Conservation (phyloP, 2,113 vertebrate species). For the Myiozetetes cayanensis region DNA sequence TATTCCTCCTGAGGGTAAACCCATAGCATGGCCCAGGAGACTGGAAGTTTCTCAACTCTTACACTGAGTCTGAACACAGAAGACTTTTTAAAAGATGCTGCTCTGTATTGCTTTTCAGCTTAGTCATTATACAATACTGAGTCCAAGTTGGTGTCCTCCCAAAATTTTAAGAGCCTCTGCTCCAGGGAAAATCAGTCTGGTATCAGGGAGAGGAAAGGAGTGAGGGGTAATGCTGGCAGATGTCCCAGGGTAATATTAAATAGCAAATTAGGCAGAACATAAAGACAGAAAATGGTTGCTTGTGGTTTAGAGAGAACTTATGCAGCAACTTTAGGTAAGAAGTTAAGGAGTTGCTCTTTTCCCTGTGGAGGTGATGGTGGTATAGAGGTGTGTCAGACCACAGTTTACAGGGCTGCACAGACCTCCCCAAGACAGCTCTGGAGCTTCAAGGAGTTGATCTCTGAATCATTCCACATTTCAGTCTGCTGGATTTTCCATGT, state of each 20-base stretch:
- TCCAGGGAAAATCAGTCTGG: neutral
- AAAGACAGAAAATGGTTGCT: neutral
- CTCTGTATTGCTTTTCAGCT: neutral
- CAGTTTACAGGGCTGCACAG: neutral
- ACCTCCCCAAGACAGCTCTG: neutral
- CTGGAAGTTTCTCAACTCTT: neutral
- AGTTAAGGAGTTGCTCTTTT: neutral
- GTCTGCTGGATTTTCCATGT: neutral
- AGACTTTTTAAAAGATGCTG: neutral
- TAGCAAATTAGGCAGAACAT: neutral
- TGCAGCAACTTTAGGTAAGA: neutral
- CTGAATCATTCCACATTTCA: neutral
- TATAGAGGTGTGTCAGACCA: neutral
- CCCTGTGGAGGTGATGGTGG: neutral
- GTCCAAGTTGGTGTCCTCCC: neutral
- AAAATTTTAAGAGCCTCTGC: neutral
- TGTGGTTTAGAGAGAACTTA: neutral
- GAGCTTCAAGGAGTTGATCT: neutral
- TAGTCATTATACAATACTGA: neutral
- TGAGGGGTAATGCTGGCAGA: neutral
- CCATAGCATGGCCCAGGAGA: neutral
- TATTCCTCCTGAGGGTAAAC: neutral
- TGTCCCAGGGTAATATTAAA: neutral
- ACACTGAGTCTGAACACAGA: neutral
- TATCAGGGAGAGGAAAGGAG: neutral